These are phyloP conservation scores for Pituophis catenifer DNA, from an alignment of 2,113 vertebrate species.

Conservation along the genomic window DNA sequence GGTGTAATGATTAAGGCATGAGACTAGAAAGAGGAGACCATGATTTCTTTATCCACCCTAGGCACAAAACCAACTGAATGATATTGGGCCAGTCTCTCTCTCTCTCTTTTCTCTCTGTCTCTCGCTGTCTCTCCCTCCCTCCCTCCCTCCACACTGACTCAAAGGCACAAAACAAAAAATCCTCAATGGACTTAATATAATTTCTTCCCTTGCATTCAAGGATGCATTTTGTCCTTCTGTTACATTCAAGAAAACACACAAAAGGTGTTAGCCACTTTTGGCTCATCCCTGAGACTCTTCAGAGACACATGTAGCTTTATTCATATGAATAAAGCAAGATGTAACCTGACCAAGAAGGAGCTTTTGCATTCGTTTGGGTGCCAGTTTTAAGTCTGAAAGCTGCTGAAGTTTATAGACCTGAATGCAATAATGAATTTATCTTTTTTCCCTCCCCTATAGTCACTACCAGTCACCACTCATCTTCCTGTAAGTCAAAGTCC, in stretches of 20 bases:
- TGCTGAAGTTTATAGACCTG: conserved; percentile 40
- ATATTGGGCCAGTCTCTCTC: background rate
- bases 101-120: too few species aligned
- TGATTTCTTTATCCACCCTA: background rate
- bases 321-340: background rate
- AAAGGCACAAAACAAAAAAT: background rate
- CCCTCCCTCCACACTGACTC: background rate
- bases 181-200: background rate
- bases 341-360: background rate
- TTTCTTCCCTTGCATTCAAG: background rate
- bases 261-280: background rate
- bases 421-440: conserved; percentile 46
- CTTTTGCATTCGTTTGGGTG: background rate
- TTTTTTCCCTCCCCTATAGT: conserved; percentile 67
- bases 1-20: background rate
- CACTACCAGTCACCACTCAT: conserved; percentile 86
- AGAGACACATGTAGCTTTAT: background rate
- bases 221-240: background rate
- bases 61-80: background rate
- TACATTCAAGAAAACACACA: background rate
- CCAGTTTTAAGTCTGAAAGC: conserved; percentile 11
- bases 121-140: too few species aligned
- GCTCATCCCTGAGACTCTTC: background rate
- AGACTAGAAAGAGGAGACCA: background rate
- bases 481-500: conserved; percentile 90